phyloP scores from a whole-genome alignment of 2,113 vertebrate genomes.

The Rhadina sibilatrix region DNA sequence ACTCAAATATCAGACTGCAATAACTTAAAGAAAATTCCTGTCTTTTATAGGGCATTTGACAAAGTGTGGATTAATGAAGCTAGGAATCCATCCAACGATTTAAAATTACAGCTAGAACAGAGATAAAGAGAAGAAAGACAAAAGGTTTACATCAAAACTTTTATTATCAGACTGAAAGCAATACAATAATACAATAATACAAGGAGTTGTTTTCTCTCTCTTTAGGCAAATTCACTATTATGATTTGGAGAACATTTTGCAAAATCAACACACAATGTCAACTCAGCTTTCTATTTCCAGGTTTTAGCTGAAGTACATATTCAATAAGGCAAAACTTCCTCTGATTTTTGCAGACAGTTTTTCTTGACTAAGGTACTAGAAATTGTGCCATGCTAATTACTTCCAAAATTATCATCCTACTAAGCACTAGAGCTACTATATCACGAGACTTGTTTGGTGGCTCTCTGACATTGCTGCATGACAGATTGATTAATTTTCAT shows the following conservation, averaged over 20 bases:
- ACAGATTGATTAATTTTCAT: neutral
- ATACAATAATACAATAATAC: too few species aligned
- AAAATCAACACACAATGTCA: conserved; percentile 9
- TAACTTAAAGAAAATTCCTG: neutral
- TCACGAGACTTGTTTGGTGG: neutral
- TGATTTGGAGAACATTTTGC: neutral
- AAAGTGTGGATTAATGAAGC: neutral
- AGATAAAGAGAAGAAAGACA: neutral
- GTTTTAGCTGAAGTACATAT: neutral
- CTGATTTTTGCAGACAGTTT: neutral
- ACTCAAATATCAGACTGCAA: neutral
- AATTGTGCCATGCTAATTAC: neutral
- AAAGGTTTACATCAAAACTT: neutral
- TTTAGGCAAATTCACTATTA: neutral
- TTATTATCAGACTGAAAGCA: neutral
- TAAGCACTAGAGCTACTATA: neutral
- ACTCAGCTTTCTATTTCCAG: neutral
- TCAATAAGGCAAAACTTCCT: neutral
- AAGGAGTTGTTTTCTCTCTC: neutral
- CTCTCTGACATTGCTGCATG: neutral
- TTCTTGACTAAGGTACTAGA: neutral
- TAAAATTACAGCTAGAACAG: neutral
- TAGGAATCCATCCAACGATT: neutral
- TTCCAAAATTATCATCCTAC: neutral
- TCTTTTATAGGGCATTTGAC: neutral